Base-by-base conservation (phyloP, 2,888 invertebrate genomes). In the Ptychoptera albimana region DNA sequence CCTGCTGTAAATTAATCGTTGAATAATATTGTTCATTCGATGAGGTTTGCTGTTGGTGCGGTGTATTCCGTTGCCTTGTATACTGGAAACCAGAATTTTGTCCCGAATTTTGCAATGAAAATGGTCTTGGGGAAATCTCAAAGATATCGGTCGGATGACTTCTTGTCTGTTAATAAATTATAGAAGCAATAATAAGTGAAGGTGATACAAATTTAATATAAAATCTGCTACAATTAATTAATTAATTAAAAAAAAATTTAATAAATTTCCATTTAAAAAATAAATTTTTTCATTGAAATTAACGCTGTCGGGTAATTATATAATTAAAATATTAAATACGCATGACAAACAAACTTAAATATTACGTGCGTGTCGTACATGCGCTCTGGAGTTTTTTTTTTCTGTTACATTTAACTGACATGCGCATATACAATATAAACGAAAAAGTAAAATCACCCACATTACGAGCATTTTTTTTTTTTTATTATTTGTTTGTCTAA, bases 121-220 rank as follows among this genome's bases (percentile, higher is more conserved):
- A 66, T 50, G 66, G 65, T 48, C 65, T 58, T 46, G 66, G 66
- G 49, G 65, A 64, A 43, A 64, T 59, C 51, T 65, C 65, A 52
- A 59, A 64, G 50, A 56, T 63, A 42, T 65, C 64, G 43, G 61
- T 52, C 45, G 57, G 61, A 14, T 44, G 46, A 43, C 62, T 61
- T 37, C 57, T 57, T 39, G 59, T 54, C 55, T 63, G 61, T 55
- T 61, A 53, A 42, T 36, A 34, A 34, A 37, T 23, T 11, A 29
- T 12, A 40, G 10, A 32, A 41, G 35, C 15, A 41, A 34, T 23
- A 23, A 23, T 23, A 23, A 7, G 23, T 23, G 4, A 23, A 23
- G 23, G 23, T 23, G 23, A 23, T 23, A 5, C 7, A 23, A 23
- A 23, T 5, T n/a, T n/a, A n/a, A n/a, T n/a, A n/a, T n/a, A n/a